A percentile compares a stretch with the other conserved stretches of the same genome.
Evolutionary conservation across 2,888 invertebrate species (phyloP).

Genomic region (Amorpha juglandis): DNA sequence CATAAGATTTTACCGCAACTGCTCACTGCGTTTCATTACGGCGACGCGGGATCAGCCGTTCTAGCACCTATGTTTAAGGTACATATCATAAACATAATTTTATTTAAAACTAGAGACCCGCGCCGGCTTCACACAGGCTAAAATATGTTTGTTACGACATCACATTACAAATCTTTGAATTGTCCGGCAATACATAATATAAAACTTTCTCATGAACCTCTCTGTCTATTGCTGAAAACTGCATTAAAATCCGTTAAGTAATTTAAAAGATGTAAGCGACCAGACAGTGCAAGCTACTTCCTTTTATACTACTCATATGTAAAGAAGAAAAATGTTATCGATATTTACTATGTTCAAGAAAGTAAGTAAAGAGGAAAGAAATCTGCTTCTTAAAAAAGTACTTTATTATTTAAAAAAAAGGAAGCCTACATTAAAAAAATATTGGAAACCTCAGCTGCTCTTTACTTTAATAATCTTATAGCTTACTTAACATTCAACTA

Average conservation of each 20-base stretch:
- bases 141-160: too few relatives aligned
- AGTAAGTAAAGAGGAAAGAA: not conserved
- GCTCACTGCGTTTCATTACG: slow-evolving; percentile 97
- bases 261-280: too few relatives aligned
- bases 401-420: too few relatives aligned
- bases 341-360: too few relatives aligned
- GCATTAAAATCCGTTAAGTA: too few relatives aligned
- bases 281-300: too few relatives aligned
- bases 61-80: slow-evolving; percentile 97
- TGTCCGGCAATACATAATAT: too few relatives aligned
- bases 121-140: too few relatives aligned
- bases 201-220: too few relatives aligned
- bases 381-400: not conserved
- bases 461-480: not conserved
- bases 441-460: not conserved
- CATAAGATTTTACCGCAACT: slow-evolving; percentile 98
- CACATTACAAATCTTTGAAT: too few relatives aligned
- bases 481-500: not conserved
- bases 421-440: not conserved
- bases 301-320: too few relatives aligned
- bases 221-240: too few relatives aligned
- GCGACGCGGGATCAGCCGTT: slow-evolving; percentile 98
- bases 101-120: not conserved
- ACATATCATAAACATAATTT: slow-evolving; percentile 32
- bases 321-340: not conserved